Conservation (phyloP, 2,888 invertebrate genomes). For the Melieria omissa region DNA sequence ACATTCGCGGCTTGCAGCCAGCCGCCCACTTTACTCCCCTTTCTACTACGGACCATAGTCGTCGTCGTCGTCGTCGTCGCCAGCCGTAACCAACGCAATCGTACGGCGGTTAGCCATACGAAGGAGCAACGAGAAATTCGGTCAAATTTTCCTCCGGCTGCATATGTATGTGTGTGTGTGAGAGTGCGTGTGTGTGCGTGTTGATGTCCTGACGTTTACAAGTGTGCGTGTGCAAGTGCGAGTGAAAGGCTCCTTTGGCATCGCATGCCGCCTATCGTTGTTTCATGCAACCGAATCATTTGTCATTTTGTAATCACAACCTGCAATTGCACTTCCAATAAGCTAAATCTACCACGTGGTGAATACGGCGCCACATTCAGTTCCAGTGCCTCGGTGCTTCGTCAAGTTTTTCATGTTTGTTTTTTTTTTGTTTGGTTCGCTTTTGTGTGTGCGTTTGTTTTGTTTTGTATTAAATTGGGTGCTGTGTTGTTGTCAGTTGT, state of each 20-base stretch:
- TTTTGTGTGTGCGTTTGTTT: neutral
- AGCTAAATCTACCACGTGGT: neutral
- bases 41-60: constrained; percentile 1
- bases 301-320: neutral
- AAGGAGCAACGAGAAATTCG: constrained; percentile 49
- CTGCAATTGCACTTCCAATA: constrained; percentile 3
- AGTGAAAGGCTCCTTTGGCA: constrained; percentile 20
- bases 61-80: constrained; percentile 23
- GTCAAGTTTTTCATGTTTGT: constrained; percentile 29
- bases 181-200: constrained; percentile 39
- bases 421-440: neutral
- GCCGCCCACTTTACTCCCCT: neutral
- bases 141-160: constrained; percentile 48
- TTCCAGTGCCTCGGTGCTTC: constrained; percentile 25
- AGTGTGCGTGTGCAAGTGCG: neutral
- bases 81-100: constrained; percentile 42
- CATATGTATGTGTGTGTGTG: constrained; percentile 34
- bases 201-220: constrained; percentile 32
- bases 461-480: neutral
- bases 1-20: neutral
- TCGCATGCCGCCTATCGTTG: too few species aligned
- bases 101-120: constrained; percentile 42
- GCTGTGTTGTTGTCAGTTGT: neutral
- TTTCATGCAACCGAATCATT: neutral
- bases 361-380: neutral